Percentiles rank a stretch among this genome's conserved stretches.
Evolutionary conservation across 2,888 invertebrate species (phyloP).

Genomic region (Yponomeuta malinellus): DNA sequence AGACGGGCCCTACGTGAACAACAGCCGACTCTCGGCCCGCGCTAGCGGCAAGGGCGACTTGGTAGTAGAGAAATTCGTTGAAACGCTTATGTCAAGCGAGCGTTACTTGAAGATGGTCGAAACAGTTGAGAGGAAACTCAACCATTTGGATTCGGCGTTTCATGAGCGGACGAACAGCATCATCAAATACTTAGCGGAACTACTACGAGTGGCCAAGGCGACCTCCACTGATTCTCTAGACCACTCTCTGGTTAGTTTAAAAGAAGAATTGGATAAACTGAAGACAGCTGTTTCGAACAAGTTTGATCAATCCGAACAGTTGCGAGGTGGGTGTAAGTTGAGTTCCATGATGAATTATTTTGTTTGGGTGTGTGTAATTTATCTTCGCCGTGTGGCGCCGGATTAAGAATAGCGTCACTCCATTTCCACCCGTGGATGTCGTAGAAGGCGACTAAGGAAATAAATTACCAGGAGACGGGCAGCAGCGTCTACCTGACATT

Average conservation of each 20-base stretch:
- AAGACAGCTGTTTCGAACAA: slow-evolving; percentile 32
- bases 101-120: slow-evolving; percentile 67
- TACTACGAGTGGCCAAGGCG: slow-evolving; percentile 37
- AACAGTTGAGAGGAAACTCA: slow-evolving; percentile 58
- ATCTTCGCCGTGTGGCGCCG: not conserved
- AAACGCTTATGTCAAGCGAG: slow-evolving; percentile 57
- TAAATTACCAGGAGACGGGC: too few species aligned
- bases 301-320: slow-evolving; percentile 27
- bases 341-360: not conserved
- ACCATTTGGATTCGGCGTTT: slow-evolving; percentile 60
- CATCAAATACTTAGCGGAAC: slow-evolving; percentile 46
- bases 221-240: slow-evolving; percentile 33
- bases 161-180: slow-evolving; percentile 62
- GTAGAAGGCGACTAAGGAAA: too few species aligned
- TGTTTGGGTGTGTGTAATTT: slow-evolving; percentile 23
- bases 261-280: slow-evolving; percentile 39
- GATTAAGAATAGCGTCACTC: too few species aligned
- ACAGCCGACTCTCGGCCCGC: not conserved
- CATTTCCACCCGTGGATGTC: too few species aligned
- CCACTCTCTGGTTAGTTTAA: slow-evolving; percentile 32
- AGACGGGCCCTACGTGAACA: not conserved
- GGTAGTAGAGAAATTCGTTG: slow-evolving; percentile 56
- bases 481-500: too few species aligned
- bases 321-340: slow-evolving; percentile 35
- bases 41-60: not conserved